These are phyloP conservation scores for Tretioscincus oriximinensis DNA, from an alignment of 2,113 vertebrate genomes.

Conservation along the genomic window DNA sequence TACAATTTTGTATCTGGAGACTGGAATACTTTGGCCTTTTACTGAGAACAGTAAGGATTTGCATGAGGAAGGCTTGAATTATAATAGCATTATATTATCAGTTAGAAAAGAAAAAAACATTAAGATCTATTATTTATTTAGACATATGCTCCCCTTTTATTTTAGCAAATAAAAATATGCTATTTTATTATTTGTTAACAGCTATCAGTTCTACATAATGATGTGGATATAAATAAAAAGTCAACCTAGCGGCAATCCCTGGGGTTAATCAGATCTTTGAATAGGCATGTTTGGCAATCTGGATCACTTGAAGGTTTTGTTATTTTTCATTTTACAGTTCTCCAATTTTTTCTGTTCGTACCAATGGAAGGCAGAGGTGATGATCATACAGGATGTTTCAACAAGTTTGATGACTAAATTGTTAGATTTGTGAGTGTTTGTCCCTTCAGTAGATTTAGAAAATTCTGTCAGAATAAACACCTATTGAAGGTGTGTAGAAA, in stretches of 20 bases:
- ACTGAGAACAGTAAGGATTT: background rate
- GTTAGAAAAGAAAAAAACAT: background rate
- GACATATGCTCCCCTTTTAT: no score
- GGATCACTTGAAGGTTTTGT: background rate
- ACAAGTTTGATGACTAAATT: background rate
- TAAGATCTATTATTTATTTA: background rate
- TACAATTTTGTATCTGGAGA: background rate
- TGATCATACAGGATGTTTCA: background rate
- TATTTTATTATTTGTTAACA: background rate
- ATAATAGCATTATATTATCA: background rate
- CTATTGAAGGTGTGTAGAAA: background rate
- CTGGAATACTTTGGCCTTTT: background rate
- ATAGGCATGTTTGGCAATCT: background rate
- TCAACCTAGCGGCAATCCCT: background rate
- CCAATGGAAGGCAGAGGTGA: background rate
- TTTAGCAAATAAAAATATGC: background rate
- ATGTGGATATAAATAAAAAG: background rate
- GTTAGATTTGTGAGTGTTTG: background rate
- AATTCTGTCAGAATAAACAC: no score
- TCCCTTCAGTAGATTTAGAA: background rate
- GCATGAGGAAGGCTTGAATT: background rate
- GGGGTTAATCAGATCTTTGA: background rate
- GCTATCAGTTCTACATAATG: background rate
- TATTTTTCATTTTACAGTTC: background rate
- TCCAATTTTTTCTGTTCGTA: background rate